These are phyloP conservation scores for Desmodus rotundus DNA, from an alignment of 2,113 vertebrate genomes.

Conservation along the genomic window DNA sequence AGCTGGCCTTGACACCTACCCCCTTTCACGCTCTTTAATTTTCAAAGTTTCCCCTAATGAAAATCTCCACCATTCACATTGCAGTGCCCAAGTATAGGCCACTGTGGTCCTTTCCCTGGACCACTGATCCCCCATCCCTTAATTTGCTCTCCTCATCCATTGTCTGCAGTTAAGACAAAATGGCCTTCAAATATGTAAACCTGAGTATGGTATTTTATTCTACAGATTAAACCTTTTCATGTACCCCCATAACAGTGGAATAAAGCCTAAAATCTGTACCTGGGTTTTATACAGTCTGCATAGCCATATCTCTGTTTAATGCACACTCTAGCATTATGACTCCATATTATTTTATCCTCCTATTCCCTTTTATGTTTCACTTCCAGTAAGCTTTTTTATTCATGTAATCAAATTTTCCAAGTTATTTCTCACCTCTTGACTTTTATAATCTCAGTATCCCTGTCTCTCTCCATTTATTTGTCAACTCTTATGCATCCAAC, in stretches of 20 bases:
- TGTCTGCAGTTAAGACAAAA: neutral
- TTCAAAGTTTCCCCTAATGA: neutral
- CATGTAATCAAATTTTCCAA: neutral
- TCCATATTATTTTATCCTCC: neutral
- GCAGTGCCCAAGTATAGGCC: neutral
- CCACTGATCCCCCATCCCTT: neutral
- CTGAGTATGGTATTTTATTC: neutral
- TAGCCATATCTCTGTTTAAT: neutral
- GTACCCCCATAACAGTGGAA: neutral
- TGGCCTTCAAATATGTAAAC: neutral
- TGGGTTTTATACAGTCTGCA: neutral
- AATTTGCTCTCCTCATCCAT: neutral
- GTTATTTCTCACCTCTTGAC: neutral
- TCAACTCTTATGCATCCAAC: neutral
- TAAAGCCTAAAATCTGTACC: neutral
- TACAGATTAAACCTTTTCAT: neutral
- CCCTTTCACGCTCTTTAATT: neutral
- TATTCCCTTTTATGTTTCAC: neutral
- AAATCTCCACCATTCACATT: neutral
- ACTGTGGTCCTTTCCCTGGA: neutral
- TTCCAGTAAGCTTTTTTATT: neutral
- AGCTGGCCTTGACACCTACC: neutral
- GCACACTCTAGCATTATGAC: too few relatives aligned
- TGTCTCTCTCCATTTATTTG: neutral
- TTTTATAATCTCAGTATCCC: neutral